phyloP scores from a whole-genome alignment of 2,113 vertebrate genomes.

The Lophotis ruficrista region DNA sequence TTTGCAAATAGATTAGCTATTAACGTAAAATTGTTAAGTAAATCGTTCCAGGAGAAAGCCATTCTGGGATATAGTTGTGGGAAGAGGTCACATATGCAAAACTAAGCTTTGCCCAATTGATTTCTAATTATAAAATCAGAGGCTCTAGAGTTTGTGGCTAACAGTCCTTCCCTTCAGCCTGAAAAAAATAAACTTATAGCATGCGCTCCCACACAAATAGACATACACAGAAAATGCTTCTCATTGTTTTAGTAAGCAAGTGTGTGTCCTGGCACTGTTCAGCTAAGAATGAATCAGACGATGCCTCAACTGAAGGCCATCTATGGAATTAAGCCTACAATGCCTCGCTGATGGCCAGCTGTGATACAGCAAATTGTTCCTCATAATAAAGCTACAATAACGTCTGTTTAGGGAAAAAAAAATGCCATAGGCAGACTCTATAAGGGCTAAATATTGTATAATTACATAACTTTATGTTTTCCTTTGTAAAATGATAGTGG shows the following conservation, averaged over 20 bases:
- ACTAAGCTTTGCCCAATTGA: constrained; percentile 75
- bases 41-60: constrained; percentile 57
- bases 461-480: constrained; percentile 25
- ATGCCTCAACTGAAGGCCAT: constrained; percentile 56
- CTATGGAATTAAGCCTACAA: constrained; percentile 59
- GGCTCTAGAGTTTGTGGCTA: constrained; percentile 66
- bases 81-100: constrained; percentile 66
- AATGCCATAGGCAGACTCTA: not conserved
- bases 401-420: not conserved
- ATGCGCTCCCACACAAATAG: not conserved
- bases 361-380: constrained; percentile 68
- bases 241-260: not conserved
- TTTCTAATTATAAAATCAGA: constrained; percentile 75
- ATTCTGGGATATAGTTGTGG: constrained; percentile 26
- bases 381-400: constrained; percentile 52
- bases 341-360: constrained; percentile 73
- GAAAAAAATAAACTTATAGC: constrained; percentile 23
- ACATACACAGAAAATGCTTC: not conserved
- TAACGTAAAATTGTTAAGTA: constrained; percentile 58
- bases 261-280: constrained; percentile 32
- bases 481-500: not conserved
- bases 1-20: constrained; percentile 54
- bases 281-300: constrained; percentile 46
- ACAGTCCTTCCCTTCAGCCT: constrained; percentile 57
- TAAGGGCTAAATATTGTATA: not conserved